Base-by-base conservation (phyloP, 2,888 invertebrate species). In the Pristionchus maxplancki region DNA sequence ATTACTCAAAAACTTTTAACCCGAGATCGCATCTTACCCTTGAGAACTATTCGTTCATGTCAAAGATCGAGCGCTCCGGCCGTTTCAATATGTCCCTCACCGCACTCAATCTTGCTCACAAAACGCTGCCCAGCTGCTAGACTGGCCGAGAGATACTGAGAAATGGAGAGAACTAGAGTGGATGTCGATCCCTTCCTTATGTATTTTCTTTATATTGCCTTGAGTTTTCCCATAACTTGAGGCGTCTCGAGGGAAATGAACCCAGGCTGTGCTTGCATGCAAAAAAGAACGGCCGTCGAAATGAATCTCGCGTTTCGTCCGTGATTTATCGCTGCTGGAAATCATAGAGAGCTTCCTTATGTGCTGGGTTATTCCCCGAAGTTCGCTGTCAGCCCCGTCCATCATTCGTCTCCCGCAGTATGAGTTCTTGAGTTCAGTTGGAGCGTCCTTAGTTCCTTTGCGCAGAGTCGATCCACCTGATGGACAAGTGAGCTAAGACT, bases 201-300 rank as follows among this genome's bases (percentile, higher is more conserved):
- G 31, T 71, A 37, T 71, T 71, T 37, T 67, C 37, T 71, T 71
- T 71, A 71, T 58, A 58, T 58, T 58, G n/a, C n/a, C 71, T 71
- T 34, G 71, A 34, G 34, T 37, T 71, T 34, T 37, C 15, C 71
- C 37, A 71, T 71, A 71, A 37, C 71, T 34, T 34, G 37, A 37
- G 71, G 2, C 11, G 71, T 71, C 71, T 37, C 71, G 34, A 1
- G 71, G 71, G 71, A 37, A 34, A 17, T 20, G 64, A 31, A 31
- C 37, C 6, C 71, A 17, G 37, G 71, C n/a, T 37, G n/a, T 37
- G 0, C 24, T 20, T 2, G 37, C 20, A 64, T 31, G 64, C 64
- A 37, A 71, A 34, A n/a, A n/a, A 64, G 8, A 71, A 71, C n/a
- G 24, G 20, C 71, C 37, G 8, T 15, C 17, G 37, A 71, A 71